Percentiles rank a stretch among this genome's conserved stretches.
These are phyloP conservation scores for Dicycla oo DNA, from an alignment of 2,888 invertebrate genomes.

Conservation along the genomic window DNA sequence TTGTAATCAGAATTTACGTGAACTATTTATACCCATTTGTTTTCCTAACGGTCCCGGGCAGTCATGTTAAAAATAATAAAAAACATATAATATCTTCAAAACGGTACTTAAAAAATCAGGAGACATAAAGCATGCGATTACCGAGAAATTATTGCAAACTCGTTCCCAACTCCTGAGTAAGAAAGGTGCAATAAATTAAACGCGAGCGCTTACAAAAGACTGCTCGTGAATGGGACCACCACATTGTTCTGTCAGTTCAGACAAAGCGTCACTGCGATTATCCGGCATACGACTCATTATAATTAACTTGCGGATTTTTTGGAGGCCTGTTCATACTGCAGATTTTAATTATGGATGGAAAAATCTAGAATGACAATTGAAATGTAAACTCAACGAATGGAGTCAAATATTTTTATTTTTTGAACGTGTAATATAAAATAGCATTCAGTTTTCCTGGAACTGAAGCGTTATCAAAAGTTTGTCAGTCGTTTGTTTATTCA, in stretches of 20 bases:
- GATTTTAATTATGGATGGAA: neutral
- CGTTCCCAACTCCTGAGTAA: slow-evolving; percentile 64
- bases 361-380: too few relatives aligned
- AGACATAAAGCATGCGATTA: slow-evolving; percentile 58
- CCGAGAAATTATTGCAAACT: slow-evolving; percentile 65
- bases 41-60: too few relatives aligned
- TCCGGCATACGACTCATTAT: slow-evolving; percentile 78
- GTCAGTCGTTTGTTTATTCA: neutral
- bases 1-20: too few relatives aligned
- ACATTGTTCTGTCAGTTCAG: slow-evolving; percentile 84
- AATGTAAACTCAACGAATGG: neutral
- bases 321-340: slow-evolving; percentile 47
- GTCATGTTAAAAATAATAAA: neutral
- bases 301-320: slow-evolving; percentile 75
- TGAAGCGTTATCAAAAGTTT: neutral
- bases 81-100: slow-evolving; percentile 3
- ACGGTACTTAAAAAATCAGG: slow-evolving; percentile 37
- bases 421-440: neutral
- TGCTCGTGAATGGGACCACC: slow-evolving; percentile 75
- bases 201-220: slow-evolving; percentile 74
- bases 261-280: slow-evolving; percentile 84
- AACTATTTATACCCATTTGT: too few relatives aligned
- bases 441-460: neutral
- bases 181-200: slow-evolving; percentile 76
- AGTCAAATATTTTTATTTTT: neutral